phyloP scores from a whole-genome alignment of 2,113 vertebrate genomes.

The Calidris pugnax region DNA sequence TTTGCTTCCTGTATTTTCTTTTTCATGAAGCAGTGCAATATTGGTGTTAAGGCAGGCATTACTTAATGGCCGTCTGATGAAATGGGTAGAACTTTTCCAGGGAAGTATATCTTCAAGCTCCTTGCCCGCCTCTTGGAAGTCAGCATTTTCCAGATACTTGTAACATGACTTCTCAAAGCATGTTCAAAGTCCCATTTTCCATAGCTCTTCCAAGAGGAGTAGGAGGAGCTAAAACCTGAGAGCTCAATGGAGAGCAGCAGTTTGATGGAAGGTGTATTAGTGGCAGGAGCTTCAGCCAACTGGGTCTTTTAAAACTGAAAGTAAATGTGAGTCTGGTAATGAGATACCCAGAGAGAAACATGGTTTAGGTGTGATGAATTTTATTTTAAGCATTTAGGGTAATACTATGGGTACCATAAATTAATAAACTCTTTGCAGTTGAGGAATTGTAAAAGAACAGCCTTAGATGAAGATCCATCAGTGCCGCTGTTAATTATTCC shows the following conservation, averaged over 20 bases:
- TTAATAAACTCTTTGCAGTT: background rate
- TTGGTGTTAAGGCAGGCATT: background rate
- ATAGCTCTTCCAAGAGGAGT: background rate
- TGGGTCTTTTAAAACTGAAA: background rate
- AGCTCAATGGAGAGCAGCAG: background rate
- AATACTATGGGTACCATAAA: background rate
- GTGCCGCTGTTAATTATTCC: slow-evolving; percentile 16
- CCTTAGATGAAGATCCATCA: background rate
- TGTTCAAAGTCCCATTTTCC: background rate
- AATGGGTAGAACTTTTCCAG: background rate
- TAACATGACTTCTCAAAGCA: background rate
- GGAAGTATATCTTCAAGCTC: background rate
- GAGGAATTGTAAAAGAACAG: background rate
- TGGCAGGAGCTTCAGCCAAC: background rate
- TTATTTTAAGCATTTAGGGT: background rate
- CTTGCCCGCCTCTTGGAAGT: background rate
- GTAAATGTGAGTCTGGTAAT: background rate
- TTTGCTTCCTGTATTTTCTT: background rate
- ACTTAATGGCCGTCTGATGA: background rate
- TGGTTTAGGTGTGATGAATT: background rate
- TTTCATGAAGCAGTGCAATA: background rate
- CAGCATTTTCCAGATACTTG: background rate
- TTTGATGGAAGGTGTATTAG: background rate
- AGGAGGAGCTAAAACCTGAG: background rate
- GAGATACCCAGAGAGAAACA: background rate